phyloP scores from a whole-genome alignment of 2,113 vertebrate species.

The Cnemophilus loriae region DNA sequence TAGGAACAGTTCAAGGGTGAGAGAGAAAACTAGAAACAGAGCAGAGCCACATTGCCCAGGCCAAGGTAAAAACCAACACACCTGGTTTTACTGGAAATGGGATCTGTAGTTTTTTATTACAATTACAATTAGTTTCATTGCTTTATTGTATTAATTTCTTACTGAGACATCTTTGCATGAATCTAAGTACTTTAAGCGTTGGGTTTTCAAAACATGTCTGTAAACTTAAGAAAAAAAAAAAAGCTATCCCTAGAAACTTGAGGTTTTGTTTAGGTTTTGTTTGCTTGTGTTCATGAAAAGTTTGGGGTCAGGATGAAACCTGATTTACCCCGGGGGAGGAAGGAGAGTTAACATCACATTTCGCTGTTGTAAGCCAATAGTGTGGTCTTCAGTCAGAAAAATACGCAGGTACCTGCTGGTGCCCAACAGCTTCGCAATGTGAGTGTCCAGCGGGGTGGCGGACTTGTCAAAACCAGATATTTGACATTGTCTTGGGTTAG shows the following conservation, averaged over 20 bases:
- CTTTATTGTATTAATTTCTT: not conserved
- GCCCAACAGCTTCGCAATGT: fast-evolving
- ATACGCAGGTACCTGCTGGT: fast-evolving
- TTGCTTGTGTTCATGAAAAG: not conserved
- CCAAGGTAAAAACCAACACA: not conserved
- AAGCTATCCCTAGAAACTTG: not conserved
- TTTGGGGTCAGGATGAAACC: not conserved
- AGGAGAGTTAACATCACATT: not conserved
- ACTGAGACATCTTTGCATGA: not conserved
- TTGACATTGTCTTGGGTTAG: not conserved
- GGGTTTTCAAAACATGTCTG: not conserved
- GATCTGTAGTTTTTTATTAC: fast-evolving
- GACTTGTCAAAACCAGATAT: not conserved
- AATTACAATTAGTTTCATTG: not conserved
- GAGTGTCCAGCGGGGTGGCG: not conserved
- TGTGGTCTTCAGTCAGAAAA: not conserved
- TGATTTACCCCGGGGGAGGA: not conserved
- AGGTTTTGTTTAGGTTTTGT: not conserved
- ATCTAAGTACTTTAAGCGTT: not conserved
- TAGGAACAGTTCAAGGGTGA: not conserved
- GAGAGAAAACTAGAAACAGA: not conserved
- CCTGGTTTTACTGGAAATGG: not conserved
- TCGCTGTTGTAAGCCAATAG: not conserved
- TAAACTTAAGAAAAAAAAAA: not conserved
- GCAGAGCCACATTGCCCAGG: fast-evolving